Evolutionary conservation across 2,797 vertebrate genomes (phyloP).

Genomic region (Onychomys torridus): DNA sequence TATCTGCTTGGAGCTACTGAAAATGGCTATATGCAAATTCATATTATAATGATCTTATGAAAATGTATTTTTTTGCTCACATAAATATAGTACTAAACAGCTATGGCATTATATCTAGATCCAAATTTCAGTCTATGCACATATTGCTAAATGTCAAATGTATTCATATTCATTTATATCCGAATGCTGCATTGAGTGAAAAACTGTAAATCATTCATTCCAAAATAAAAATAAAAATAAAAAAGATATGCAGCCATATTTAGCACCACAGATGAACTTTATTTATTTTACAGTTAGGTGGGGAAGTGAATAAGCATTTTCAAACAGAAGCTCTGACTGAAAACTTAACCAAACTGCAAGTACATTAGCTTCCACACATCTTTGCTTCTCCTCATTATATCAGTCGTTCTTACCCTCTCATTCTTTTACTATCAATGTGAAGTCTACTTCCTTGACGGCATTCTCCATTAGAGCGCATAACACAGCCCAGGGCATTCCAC

Average conservation of each 20-base stretch:
- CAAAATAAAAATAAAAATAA: conserved; percentile 80
- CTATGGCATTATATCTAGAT: conserved; percentile 70
- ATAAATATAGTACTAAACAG: conserved; percentile 74
- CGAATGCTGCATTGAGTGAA: conserved; percentile 73
- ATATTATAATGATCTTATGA: conserved; percentile 66
- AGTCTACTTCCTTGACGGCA: neutral
- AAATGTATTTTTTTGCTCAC: conserved; percentile 74
- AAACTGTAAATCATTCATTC: conserved; percentile 80
- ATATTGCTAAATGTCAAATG: conserved; percentile 82
- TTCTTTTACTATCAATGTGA: neutral
- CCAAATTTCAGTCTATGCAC: conserved; percentile 71
- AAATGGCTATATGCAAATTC: conserved; percentile 64
- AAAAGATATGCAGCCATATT: conserved; percentile 69
- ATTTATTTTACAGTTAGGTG: conserved; percentile 76
- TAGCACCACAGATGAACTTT: conserved; percentile 76
- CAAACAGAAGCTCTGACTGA: conserved; percentile 65
- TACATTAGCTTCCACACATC: conserved; percentile 7
- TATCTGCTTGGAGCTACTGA: conserved; percentile 63
- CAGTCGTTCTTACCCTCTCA: neutral
- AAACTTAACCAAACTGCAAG: conserved; percentile 68
- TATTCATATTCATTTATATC: conserved; percentile 81
- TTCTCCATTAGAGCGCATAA: neutral
- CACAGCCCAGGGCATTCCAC: neutral
- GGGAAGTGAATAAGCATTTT: conserved; percentile 77
- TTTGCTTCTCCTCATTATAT: neutral